phyloP scores from a whole-genome alignment of 30 jellyfish, hydroid and myxozoan genomes.

The Chrysaora quinquecirrha region DNA sequence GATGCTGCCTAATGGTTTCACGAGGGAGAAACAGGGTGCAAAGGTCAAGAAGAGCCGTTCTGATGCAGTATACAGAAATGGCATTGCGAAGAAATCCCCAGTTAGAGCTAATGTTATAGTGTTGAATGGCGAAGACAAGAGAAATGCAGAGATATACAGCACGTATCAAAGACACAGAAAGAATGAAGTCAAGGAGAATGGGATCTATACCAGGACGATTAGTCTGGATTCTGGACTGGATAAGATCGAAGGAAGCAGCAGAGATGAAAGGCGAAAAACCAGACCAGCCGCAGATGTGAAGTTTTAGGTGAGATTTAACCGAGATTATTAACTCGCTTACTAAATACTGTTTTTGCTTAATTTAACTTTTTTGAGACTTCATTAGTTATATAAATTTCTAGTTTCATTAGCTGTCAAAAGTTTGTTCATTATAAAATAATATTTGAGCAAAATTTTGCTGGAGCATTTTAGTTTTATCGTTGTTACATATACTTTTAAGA shows the following conservation, averaged over 20 bases:
- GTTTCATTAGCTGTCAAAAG: no score
- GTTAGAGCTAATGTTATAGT: constrained; percentile 33
- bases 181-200: background rate
- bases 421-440: no score
- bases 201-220: constrained; percentile 36
- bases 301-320: no score
- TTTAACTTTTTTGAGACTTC: no score
- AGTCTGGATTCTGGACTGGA: constrained; percentile 69
- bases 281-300: constrained; percentile 61
- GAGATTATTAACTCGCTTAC: no score
- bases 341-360: no score
- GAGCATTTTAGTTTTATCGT: no score
- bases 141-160: constrained; percentile 36
- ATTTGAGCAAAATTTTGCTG: no score
- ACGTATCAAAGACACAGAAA: constrained; percentile 40
- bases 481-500: no score
- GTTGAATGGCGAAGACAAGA: constrained; percentile 15
- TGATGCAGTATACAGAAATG: constrained; percentile 18
- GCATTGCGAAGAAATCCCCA: constrained; percentile 31
- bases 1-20: constrained; percentile 42
- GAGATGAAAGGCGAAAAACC: constrained; percentile 9
- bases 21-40: constrained; percentile 12
- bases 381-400: no score
- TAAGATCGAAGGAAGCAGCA: constrained; percentile 39
- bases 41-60: constrained; percentile 31